Base-by-base conservation (phyloP, 2,113 vertebrate genomes). In the Phalacrocorax pelagicus region DNA sequence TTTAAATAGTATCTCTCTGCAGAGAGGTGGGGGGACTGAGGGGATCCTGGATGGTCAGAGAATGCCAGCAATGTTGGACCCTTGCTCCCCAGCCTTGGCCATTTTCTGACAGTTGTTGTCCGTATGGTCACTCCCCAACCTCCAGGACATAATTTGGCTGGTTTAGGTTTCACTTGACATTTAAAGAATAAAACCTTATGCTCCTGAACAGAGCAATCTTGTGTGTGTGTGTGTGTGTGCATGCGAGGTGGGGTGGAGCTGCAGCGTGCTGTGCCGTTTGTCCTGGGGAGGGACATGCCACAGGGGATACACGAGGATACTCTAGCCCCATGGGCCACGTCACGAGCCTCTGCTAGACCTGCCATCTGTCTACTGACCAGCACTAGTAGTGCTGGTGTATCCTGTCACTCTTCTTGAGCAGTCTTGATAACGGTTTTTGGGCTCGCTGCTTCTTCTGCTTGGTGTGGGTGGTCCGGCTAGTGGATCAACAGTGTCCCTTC, bases 1-100 rank as follows among this genome's bases (percentile, higher is more conserved):
- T 97, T 98, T 97, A 98, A 98, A 98, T 98, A 98, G 98, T 95
- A 82, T 65, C 97, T 98, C 96, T 95, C 87, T 85, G 34, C 29
- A 29, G 75, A 80, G 96, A 95, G 94, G 42, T 95, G 95, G 94
- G 79, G 86, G 38, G 27, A 54, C 78, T 52, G 90, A 96, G 77
- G 88, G 88, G 84, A 95, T 97, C 94, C 91, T 86, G 85, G 71
- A 30, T 62, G 46, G 78, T 55, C 89, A 94, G 96, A 91, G 98
- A 98, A 98, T 98, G 97, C 86, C 92, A 97, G 92, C 94, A 98
- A 98, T 98, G 98, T 40, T 49, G 86, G 95, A 85, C 82, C 92
- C 91, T 83, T 87, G 51, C 80, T 96, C 78, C 47, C 73, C 27
- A 93, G 94, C 80, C 90, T 88, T 91, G 90, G 88, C 93, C 30